Percentiles rank a stretch among this genome's conserved stretches.
phyloP scores from a whole-genome alignment of 2,113 vertebrate species.

The Neomonachus schauinslandi region DNA sequence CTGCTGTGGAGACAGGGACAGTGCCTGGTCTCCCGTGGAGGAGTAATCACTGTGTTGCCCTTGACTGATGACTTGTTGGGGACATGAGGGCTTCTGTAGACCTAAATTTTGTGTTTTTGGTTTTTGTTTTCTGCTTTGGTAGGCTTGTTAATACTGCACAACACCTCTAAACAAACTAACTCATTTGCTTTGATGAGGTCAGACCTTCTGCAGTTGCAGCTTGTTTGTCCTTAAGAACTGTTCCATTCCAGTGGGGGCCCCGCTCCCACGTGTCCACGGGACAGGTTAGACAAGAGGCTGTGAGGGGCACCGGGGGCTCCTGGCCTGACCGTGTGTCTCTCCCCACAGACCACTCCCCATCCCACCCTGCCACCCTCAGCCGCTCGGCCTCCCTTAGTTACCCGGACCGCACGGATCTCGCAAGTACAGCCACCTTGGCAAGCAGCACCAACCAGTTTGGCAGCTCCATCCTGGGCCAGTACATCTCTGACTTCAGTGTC shows the following conservation, averaged over 20 bases:
- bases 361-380: conserved; percentile 91
- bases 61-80: background rate
- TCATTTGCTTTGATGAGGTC: background rate
- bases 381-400: conserved; percentile 93
- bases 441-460: conserved; percentile 91
- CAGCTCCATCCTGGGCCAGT: conserved; percentile 85
- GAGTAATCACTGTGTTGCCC: background rate
- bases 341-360: conserved; percentile 91
- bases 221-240: background rate
- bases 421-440: conserved; percentile 65
- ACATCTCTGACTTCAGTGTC: conserved; percentile 95
- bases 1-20: background rate
- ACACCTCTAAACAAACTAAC: background rate
- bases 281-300: background rate
- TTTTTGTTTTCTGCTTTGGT: background rate
- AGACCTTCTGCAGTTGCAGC: background rate
- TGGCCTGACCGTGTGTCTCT: background rate
- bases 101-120: background rate
- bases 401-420: conserved; percentile 88
- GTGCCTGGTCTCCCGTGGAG: background rate
- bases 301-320: background rate
- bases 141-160: background rate
- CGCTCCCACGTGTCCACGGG: background rate
- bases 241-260: background rate
- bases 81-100: background rate